These are phyloP conservation scores for Dicentrarchus labrax DNA, from an alignment of 2,113 vertebrate genomes.

Conservation along the genomic window DNA sequence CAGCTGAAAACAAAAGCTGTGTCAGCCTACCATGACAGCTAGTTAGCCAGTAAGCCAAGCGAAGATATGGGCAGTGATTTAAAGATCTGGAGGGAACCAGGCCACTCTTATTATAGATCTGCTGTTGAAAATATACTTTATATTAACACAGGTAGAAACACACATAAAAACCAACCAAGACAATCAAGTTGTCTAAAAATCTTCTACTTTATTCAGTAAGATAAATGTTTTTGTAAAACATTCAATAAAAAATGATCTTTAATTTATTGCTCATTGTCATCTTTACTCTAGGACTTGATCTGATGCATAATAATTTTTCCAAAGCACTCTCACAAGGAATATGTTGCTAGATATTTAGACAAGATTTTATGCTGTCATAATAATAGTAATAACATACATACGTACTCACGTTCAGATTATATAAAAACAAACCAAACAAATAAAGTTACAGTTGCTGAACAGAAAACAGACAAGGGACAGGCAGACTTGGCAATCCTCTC, in stretches of 20 bases:
- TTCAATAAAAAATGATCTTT: conserved; percentile 87
- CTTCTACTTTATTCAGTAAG: conserved; percentile 87
- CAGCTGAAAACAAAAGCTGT: too few relatives aligned
- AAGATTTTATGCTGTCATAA: conserved; percentile 70
- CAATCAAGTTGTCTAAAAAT: conserved; percentile 82
- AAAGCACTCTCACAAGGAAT: conserved; percentile 80
- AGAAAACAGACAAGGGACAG: conserved; percentile 66
- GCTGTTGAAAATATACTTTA: neutral
- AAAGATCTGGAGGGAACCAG: too few relatives aligned
- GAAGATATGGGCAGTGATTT: too few relatives aligned
- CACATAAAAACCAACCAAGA: conserved; percentile 21
- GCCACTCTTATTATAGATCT: neutral
- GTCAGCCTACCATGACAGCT: too few relatives aligned
- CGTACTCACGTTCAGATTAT: conserved; percentile 72
- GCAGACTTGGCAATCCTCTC: conserved; percentile 54
- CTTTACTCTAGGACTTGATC: conserved; percentile 80
- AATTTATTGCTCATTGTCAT: conserved; percentile 86
- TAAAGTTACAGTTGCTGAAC: conserved; percentile 71
- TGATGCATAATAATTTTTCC: conserved; percentile 83
- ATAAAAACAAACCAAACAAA: conserved; percentile 79
- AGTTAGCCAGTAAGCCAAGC: too few relatives aligned
- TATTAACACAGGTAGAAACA: neutral
- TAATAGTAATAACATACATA: conserved; percentile 71
- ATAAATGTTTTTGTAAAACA: conserved; percentile 87
- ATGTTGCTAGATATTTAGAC: conserved; percentile 79